These are phyloP conservation scores for Nerophis lumbriciformis DNA, from an alignment of 2,113 vertebrate species.

Conservation along the genomic window DNA sequence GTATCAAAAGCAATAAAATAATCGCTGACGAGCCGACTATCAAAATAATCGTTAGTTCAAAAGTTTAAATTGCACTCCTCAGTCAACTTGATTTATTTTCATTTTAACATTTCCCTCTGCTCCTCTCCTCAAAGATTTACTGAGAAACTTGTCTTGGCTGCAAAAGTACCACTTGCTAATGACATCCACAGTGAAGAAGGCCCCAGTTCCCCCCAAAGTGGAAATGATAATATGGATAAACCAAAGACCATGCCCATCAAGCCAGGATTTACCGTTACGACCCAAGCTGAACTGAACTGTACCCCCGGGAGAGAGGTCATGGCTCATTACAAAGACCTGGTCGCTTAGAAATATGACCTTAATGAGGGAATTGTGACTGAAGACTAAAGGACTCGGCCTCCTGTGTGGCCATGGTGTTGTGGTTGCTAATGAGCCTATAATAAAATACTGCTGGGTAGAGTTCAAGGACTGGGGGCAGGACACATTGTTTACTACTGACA, in stretches of 20 bases:
- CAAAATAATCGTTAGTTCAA: background rate
- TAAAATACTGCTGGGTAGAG: constrained; percentile 15
- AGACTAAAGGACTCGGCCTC: constrained; percentile 46
- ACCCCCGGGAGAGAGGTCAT: constrained; percentile 23
- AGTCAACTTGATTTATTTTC: constrained; percentile 38
- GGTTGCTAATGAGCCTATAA: constrained; percentile 35
- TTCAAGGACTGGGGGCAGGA: background rate
- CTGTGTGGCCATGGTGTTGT: constrained; percentile 18
- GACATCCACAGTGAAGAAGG: constrained; percentile 69
- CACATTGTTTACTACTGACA: background rate
- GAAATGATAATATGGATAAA: constrained; percentile 5
- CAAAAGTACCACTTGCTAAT: constrained; percentile 62
- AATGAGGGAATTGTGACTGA: constrained; percentile 40
- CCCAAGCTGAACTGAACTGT: background rate
- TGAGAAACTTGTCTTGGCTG: constrained; percentile 54
- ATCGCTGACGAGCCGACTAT: too few species aligned
- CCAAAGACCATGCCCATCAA: background rate
- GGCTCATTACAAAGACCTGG: constrained; percentile 23
- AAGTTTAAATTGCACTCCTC: constrained; percentile 21
- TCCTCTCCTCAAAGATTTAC: constrained; percentile 63
- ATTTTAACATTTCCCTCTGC: constrained; percentile 20
- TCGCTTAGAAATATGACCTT: constrained; percentile 39
- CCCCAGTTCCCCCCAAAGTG: constrained; percentile 11
- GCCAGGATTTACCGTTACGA: background rate
- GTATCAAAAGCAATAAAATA: too few species aligned